Evolutionary conservation across 2,113 vertebrate genomes (phyloP), one percentile per base, ranked within the genome.

Genomic region (Oostethus manadensis): DNA sequence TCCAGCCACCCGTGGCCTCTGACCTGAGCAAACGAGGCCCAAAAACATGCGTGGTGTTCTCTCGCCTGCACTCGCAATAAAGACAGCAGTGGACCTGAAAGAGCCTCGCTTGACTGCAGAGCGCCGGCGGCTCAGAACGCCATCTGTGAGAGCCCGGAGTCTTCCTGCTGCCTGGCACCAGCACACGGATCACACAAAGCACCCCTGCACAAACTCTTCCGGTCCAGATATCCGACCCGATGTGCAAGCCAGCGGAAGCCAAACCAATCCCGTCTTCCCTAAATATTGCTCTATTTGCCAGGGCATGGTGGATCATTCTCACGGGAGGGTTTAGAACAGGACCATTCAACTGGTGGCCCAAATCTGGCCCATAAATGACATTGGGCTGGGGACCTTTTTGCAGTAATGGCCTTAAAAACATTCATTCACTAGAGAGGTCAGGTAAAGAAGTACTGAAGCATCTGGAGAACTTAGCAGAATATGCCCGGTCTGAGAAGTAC

Each of bases 101-200:
- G 61, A 76, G 66, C 56, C 66, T 75, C 54, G 35, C 60, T n/a
- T 11, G 74, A 73, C 78, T 75, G 72, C 54, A 40, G 18, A 78
- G 71, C n/a, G 68, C 85, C 80, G 58, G 13, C 1, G 64, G 78
- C 80, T 77, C 62, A 13, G 8, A 75, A 68, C 50, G 0, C 85
- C 85, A 87, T 87, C 81, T 87, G 83, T 60, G 79, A 51, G 72
- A 73, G 76, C 69, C 66, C 57, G 61, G 64, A 50, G 46, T 44
- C 80, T 78, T 55, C 40, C 74, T 58, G 63, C 47, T 70, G 70
- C 53, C 66, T 75, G 57, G 49, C 58, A 13, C 59, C 2, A 43
- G 61, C 55, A 2, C 48, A 23, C 44, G 56, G 21, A 64, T 73
- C 71, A 51, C 50, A 56, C 64, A 23, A 44, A 35, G 29, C 67